Evolutionary conservation across 2,888 invertebrate species (phyloP).

Genomic region (Orthosia cruda): DNA sequence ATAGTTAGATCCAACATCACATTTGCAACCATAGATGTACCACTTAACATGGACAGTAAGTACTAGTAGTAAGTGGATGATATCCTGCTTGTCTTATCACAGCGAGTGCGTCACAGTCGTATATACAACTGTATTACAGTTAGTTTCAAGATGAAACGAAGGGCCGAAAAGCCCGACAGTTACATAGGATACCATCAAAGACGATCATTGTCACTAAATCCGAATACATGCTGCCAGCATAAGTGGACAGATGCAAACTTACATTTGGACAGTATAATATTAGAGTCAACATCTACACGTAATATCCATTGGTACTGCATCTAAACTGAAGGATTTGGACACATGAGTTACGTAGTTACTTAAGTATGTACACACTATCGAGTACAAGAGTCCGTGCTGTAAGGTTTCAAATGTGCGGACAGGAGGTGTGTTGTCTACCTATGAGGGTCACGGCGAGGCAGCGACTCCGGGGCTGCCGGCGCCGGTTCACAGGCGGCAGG

Average conservation of each 20-base stretch:
- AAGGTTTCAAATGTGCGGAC: conserved; percentile 76
- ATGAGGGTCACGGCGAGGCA: conserved; percentile 63
- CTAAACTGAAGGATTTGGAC: conserved; percentile 61
- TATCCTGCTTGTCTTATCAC: conserved; percentile 65
- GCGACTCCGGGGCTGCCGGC: conserved; percentile 53
- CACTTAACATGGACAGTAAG: conserved; percentile 64
- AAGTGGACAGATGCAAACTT: conserved; percentile 33
- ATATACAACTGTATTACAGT: conserved; percentile 53
- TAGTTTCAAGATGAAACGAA: conserved; percentile 35
- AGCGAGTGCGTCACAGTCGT: conserved; percentile 60
- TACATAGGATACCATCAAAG: conserved; percentile 47
- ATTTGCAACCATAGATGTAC: conserved; percentile 55
- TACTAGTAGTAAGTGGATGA: conserved; percentile 62
- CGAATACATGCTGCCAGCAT: conserved; percentile 30
- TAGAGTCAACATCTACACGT: conserved; percentile 51
- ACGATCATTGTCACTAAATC: conserved; percentile 34
- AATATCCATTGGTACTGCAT: conserved; percentile 56
- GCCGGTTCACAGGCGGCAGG: conserved; percentile 78
- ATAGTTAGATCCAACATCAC: conserved; percentile 43
- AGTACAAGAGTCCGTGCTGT: conserved; percentile 65
- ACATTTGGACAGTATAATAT: conserved; percentile 28
- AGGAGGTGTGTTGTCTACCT: conserved; percentile 75
- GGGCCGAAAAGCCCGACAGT: conserved; percentile 33
- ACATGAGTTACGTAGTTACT: conserved; percentile 61
- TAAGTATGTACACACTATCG: conserved; percentile 68